Evolutionary conservation across 1,140 invertebrate species (phyloP).

Genomic region (Drosophila ironensis): DNA sequence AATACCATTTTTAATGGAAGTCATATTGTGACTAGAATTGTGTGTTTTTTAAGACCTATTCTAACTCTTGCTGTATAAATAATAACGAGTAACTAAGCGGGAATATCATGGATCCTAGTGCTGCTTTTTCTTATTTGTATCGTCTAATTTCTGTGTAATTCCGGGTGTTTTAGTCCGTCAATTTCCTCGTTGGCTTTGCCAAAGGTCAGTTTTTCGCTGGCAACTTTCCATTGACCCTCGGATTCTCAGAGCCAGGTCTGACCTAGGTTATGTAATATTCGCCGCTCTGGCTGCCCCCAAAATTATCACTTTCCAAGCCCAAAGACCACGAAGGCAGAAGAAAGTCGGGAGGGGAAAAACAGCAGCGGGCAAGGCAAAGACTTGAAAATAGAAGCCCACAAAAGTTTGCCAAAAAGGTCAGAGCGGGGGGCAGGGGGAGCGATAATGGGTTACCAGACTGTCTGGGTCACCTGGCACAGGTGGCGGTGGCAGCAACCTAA

Average conservation of each 20-base stretch:
- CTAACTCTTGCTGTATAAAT: no score
- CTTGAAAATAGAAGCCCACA: background rate
- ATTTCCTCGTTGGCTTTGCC: background rate
- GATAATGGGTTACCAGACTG: constrained; percentile 16
- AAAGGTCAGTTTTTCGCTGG: constrained; percentile 35
- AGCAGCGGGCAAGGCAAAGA: background rate
- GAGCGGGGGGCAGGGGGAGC: background rate
- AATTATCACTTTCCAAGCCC: constrained; percentile 40
- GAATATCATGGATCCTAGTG: no score
- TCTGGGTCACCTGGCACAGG: constrained; percentile 42
- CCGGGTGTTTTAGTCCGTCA: no score
- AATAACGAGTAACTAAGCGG: no score
- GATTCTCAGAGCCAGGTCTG: constrained; percentile 2
- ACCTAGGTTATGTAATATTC: constrained; percentile 38
- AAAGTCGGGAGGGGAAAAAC: constrained; percentile 13
- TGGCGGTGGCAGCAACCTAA: constrained; percentile 6
- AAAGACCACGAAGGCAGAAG: constrained; percentile 10
- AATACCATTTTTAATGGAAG: no score
- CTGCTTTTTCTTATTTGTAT: no score
- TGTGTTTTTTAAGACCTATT: no score
- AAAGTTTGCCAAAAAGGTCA: constrained; percentile 36
- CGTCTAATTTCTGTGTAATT: no score
- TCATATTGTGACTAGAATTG: no score
- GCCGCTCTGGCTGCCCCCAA: background rate
- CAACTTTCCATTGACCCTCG: constrained; percentile 25